Conservation (phyloP, 92 coral and sea anemone genomes). For the Hydrozoanthus gracilis region DNA sequence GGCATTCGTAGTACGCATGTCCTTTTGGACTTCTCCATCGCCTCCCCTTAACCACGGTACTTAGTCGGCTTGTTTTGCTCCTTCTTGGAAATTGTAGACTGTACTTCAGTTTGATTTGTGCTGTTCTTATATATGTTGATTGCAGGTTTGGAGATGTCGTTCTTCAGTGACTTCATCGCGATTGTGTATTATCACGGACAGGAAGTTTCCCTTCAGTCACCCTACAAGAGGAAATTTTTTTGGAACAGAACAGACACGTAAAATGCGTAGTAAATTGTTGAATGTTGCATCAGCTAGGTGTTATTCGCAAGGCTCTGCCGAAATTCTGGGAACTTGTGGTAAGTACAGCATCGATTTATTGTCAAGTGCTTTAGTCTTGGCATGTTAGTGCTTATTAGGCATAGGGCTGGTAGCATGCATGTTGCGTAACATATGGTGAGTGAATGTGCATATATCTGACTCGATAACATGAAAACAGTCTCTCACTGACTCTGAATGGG, state of each 20-base stretch:
- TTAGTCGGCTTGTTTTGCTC: too few species aligned
- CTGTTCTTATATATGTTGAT: not conserved
- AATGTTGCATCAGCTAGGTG: not conserved
- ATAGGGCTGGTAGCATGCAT: not conserved
- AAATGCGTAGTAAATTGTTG: not conserved
- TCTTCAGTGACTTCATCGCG: not conserved
- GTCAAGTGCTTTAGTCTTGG: too few species aligned
- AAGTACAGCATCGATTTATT: not conserved
- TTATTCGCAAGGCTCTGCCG: conserved; percentile 1
- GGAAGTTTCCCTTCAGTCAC: too few species aligned
- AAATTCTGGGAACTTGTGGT: not conserved
- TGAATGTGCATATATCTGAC: not conserved
- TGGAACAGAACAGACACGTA: not conserved
- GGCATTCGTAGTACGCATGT: too few species aligned
- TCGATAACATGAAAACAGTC: not conserved
- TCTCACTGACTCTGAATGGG: not conserved
- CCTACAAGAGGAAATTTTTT: not conserved
- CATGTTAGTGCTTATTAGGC: not conserved
- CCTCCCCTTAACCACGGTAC: too few species aligned
- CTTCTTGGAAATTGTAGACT: too few species aligned
- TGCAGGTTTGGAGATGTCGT: not conserved
- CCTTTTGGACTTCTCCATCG: too few species aligned
- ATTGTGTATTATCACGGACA: not conserved
- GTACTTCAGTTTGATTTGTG: not conserved
- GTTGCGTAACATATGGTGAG: not conserved